Evolutionary conservation across 1,140 invertebrate species (phyloP), one percentile per base, ranked within the genome.

Genomic region (Antheraea pernyi): DNA sequence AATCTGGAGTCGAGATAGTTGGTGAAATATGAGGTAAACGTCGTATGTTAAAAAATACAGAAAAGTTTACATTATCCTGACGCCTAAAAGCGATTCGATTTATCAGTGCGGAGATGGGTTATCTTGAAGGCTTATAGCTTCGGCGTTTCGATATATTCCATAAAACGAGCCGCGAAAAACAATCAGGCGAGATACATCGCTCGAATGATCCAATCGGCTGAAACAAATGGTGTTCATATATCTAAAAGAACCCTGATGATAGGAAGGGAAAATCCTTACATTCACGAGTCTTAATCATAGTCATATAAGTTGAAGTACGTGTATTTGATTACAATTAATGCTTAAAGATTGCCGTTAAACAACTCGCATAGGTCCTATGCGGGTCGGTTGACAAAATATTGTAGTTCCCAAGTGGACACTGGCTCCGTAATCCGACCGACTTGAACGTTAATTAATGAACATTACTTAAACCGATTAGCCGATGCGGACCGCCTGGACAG

Each of bases 201-300:
- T 70, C 67, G 74, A 84, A 80, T 74, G 77, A 77, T 66, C 86
- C 85, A 90, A 90, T 90, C 86, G 84, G 78, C 70, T 76, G 74
- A 73, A 86, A 88, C 85, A 90, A 90, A 90, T 88, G 72, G 71
- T 65, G 42, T 10, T 73, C 70, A 90, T 90, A 79, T 82, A 75
- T 90, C 85, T 79, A 64, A 42, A 70, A 9, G 37, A 19, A 65
- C 8, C 63, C 4, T 42, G 63, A 42, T 18, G 59, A 22, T 7
- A 1, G 8, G 39, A 42, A 42, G 7, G 11, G 39, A 11, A 42
- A 42, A 53, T 53, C 46, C 46, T 53, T n/a, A 53, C 46, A n/a
- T 53, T 7, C 39, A 2, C 11, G 7, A 42, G 39, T 30, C 8
- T 42, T 9, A 7, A 42, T 42, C 39, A 42, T 42, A 42, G 39